Base-by-base conservation (phyloP, 2,888 invertebrate genomes). In the Dynastes maya region DNA sequence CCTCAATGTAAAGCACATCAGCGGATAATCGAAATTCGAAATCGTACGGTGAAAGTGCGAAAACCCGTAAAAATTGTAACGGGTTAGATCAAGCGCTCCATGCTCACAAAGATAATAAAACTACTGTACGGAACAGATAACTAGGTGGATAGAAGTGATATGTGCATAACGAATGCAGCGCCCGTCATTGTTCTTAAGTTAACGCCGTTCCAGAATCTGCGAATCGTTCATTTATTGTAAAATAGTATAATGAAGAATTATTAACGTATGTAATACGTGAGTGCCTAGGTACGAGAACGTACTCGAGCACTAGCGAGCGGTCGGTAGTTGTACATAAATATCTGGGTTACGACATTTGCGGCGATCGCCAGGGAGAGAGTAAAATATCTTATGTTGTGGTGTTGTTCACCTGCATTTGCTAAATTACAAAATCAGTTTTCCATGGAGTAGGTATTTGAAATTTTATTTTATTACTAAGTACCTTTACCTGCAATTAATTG, bases 271-370 rank as follows among this genome's bases (percentile, higher is more conserved):
- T 1, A 61, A 8, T 45, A 45, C 45, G 45, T 45, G 8, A 8
- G 16, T 27, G 27, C 3, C 2, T 27, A 16, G 9, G 29, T 63
- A 29, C 63, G 11, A 29, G 27, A 29, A 11, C 29, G 29, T 29
- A 29, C 13, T 40, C 29, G 4, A 22, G 9, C 29, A 61, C 61
- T 61, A 61, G 22, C 22, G 1, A 67, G 40, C 65, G 16, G 16
- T 67, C 40, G 65, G 65, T 32, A 32, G 29, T 32, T 5, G 32
- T 67, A 49, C 55, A 55, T 55, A 22, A 40, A 67, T 67, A 67
- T 45, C 65, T 67, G 65, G 65, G 65, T 67, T 67, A 67, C 65
- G 65, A 22, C 65, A 67, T 65, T 65, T 65, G 65, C 65, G 16
- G 40, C n/a, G 22, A 5, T 65, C 65, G 40, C 16, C 16, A 16